Base-by-base conservation (phyloP, 2,888 invertebrate genomes). In the Thelaira solivaga region DNA sequence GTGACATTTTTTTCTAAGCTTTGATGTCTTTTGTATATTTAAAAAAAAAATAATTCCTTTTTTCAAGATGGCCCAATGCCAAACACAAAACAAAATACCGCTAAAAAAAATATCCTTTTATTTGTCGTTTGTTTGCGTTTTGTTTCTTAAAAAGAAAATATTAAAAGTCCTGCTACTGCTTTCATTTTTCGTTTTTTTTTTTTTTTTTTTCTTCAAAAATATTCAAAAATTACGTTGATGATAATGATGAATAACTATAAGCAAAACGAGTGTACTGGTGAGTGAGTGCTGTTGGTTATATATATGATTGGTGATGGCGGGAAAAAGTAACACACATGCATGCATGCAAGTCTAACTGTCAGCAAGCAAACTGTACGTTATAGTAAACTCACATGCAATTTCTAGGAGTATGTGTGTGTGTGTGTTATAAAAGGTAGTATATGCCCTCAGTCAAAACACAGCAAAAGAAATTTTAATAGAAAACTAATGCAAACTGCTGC, bases 381-480 rank as follows among this genome's bases (percentile, higher is more conserved):
- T 76, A 55, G 43, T 49, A 55, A 39, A 77, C n/a, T n/a, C n/a
- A 77, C 65, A 65, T 71, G 77, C 62, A 61, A 74, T 65, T 8
- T 39, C 41, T 45, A 11, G 18, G 16, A 8, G 22, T 18, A 20
- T 8, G 65, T 74, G 67, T 67, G 68, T 68, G 39, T 49, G 73
- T 65, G 24, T 51, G 5, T 10, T 64, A 74, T 69, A 79, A 69
- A 59, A 43, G 73, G 45, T 76, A 76, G 80, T 72, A 80, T 80
- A 65, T 78, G 64, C 76, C 80, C 78, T 80, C 78, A 78, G 76
- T 80, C 80, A 78, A n/a, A n/a, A n/a, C n/a, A n/a, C n/a, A n/a
- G n/a, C 71, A 71, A 72, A 71, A 61, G 34, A 57, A 11, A 51
- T 74, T 39, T 53, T 64, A 69, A 71, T 69, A 68, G 34, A 79